These are phyloP conservation scores for Notarius lentiginosus DNA, from an alignment of 2,113 vertebrate genomes.

Conservation along the genomic window DNA sequence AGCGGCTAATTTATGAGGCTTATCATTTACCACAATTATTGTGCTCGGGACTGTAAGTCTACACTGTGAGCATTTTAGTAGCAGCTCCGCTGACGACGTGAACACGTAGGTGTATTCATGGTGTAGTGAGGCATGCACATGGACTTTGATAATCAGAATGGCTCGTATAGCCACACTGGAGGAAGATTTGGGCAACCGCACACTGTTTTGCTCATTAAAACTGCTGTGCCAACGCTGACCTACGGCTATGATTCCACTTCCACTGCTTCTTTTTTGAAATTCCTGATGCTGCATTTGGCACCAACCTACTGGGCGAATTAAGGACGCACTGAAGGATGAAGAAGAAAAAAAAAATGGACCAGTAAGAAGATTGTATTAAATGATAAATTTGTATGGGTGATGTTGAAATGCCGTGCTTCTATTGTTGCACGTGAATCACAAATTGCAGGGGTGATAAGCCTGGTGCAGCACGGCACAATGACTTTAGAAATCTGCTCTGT, in stretches of 20 bases:
- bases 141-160: constrained; percentile 32
- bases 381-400: constrained; percentile 28
- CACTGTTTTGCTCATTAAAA: constrained; percentile 42
- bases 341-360: neutral
- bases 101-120: constrained; percentile 14
- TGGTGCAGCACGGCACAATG: constrained; percentile 56
- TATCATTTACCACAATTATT: neutral
- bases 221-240: constrained; percentile 53
- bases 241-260: constrained; percentile 5
- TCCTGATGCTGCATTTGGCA: constrained; percentile 6
- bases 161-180: neutral
- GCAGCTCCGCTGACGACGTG: neutral
- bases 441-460: constrained; percentile 53
- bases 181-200: constrained; percentile 31
- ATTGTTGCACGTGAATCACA: constrained; percentile 45
- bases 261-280: neutral
- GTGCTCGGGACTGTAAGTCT: neutral
- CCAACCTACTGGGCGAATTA: neutral
- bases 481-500: constrained; percentile 61
- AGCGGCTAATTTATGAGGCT: constrained; percentile 2
- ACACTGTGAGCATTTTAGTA: neutral
- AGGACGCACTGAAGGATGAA: neutral
- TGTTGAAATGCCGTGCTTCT: constrained; percentile 7
- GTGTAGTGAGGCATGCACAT: neutral
- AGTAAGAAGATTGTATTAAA: constrained; percentile 26